These are phyloP conservation scores for Carollia perspicillata DNA, from an alignment of 2,113 vertebrate species.

Conservation along the genomic window DNA sequence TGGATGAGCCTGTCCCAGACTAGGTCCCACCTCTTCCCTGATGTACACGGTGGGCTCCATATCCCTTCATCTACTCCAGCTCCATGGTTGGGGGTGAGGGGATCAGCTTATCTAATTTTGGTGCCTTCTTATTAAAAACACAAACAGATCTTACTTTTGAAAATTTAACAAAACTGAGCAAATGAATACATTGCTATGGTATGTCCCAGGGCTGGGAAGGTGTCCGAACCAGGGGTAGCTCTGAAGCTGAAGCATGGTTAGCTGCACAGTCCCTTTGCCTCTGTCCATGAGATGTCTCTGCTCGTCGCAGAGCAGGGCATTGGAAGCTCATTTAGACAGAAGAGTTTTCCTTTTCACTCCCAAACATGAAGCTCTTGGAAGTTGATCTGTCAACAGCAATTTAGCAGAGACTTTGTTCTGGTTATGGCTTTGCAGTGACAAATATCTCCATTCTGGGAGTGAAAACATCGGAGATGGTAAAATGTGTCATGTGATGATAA, in stretches of 20 bases:
- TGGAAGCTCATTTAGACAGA: background rate
- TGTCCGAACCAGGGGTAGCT: background rate
- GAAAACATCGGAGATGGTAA: background rate
- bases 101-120: background rate
- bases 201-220: background rate
- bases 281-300: background rate
- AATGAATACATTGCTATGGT: background rate
- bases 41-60: background rate
- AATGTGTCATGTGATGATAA: background rate
- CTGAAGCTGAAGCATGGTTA: background rate
- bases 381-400: background rate
- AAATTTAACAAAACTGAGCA: background rate
- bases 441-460: background rate
- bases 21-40: background rate
- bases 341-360: constrained; percentile 36
- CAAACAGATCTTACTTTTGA: background rate
- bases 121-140: background rate
- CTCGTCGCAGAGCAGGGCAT: background rate
- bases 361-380: background rate
- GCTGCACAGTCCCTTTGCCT: background rate
- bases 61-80: background rate
- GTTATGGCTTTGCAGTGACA: background rate
- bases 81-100: background rate
- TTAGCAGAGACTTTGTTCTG: background rate
- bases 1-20: background rate